phyloP scores from a whole-genome alignment of 2,888 invertebrate genomes.

The Catocala nupta region DNA sequence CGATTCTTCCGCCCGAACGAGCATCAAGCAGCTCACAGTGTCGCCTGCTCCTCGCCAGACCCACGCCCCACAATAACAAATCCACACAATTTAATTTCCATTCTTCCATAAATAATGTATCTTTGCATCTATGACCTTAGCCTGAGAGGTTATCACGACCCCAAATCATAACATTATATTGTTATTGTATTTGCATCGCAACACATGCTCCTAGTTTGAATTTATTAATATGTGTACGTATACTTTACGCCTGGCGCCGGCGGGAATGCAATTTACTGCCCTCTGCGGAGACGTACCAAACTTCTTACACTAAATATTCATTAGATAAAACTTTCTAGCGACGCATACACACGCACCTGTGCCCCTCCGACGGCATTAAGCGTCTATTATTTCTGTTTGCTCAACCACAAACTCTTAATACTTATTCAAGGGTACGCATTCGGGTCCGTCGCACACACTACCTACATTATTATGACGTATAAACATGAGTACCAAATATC shows the following conservation, averaged over 20 bases:
- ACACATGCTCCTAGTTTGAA: slow-evolving; percentile 21
- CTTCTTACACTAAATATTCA: slow-evolving; percentile 62
- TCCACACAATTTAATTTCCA: slow-evolving; percentile 28
- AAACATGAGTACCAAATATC: no score
- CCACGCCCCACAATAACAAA: slow-evolving; percentile 19
- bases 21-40: slow-evolving; percentile 17
- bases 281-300: slow-evolving; percentile 44
- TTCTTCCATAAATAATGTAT: slow-evolving; percentile 19
- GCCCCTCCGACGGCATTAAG: slow-evolving; percentile 13
- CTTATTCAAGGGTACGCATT: no score
- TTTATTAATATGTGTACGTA: slow-evolving; percentile 15
- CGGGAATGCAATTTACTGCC: slow-evolving; percentile 53
- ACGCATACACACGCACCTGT: slow-evolving; percentile 35
- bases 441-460: no score
- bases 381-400: slow-evolving; percentile 15
- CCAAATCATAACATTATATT: slow-evolving; percentile 17
- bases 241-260: slow-evolving; percentile 18
- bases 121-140: slow-evolving; percentile 15
- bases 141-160: slow-evolving; percentile 8
- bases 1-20: slow-evolving; percentile 24
- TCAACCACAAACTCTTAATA: slow-evolving; percentile 21
- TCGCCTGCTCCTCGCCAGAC: slow-evolving; percentile 4
- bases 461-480: no score
- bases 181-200: slow-evolving; percentile 17
- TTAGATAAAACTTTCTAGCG: slow-evolving; percentile 55